Conservation (phyloP, 2,888 invertebrate species). For the Lymantria monacha region DNA sequence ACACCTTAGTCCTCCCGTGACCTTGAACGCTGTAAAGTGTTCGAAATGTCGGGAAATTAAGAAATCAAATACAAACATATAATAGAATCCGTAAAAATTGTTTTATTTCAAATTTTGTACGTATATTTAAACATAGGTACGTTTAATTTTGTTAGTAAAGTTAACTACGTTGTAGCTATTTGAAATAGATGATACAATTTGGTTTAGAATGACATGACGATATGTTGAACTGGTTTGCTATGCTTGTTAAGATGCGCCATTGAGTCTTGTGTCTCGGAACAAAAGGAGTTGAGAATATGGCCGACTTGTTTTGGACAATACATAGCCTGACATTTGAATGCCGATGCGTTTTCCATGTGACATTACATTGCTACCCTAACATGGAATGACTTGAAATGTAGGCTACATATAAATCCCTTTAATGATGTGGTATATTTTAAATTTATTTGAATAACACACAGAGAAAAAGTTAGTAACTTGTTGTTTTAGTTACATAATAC, state of each 20-base stretch:
- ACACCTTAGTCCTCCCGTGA: too few species aligned
- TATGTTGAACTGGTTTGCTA: conserved; percentile 70
- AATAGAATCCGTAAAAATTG: too few species aligned
- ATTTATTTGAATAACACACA: conserved; percentile 14
- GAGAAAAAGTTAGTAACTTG: background rate
- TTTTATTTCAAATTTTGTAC: too few species aligned
- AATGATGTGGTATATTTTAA: conserved; percentile 16
- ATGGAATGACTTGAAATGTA: conserved; percentile 31
- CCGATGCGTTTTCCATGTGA: conserved; percentile 63
- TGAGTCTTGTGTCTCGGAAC: conserved; percentile 71
- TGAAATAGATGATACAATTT: too few species aligned
- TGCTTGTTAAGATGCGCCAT: conserved; percentile 73
- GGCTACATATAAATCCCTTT: conserved; percentile 25
- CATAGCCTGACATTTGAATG: conserved; percentile 69
- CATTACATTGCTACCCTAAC: conserved; percentile 37
- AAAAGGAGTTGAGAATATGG: conserved; percentile 65
- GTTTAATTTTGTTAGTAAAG: too few species aligned
- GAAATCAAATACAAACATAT: too few species aligned
- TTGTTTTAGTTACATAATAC: background rate
- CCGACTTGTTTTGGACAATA: conserved; percentile 73
- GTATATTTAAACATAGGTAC: too few species aligned
- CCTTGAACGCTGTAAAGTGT: too few species aligned
- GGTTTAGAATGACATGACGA: conserved; percentile 66
- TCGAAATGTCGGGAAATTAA: too few species aligned
- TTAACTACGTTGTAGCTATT: too few species aligned